Conservation (phyloP, 1,140 invertebrate genomes). For the Bombus impatiens region DNA sequence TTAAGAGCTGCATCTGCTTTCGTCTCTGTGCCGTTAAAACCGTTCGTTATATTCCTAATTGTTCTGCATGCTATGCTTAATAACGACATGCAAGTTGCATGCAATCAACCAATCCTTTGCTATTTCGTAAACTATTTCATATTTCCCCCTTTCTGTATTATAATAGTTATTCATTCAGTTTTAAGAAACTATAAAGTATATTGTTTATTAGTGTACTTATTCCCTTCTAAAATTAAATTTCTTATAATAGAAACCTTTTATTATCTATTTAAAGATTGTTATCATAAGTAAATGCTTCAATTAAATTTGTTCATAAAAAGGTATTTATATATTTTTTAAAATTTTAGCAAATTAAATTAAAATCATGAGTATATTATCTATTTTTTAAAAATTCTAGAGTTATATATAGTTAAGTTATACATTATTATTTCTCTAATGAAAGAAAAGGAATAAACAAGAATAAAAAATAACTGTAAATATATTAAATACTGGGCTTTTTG, state of each 20-base stretch:
- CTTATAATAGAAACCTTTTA: neutral
- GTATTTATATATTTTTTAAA: neutral
- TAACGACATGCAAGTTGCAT: slow-evolving; percentile 66
- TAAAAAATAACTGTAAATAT: neutral
- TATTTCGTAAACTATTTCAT: slow-evolving; percentile 23
- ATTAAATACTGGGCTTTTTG: neutral
- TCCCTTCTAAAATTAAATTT: neutral
- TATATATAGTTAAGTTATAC: too few species aligned
- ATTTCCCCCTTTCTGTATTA: slow-evolving; percentile 1
- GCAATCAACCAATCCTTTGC: slow-evolving; percentile 49
- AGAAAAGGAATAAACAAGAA: neutral
- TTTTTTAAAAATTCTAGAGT: neutral
- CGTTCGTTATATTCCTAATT: slow-evolving; percentile 79
- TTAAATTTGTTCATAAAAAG: neutral
- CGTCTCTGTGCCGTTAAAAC: slow-evolving; percentile 80
- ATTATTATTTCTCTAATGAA: neutral
- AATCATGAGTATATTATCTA: neutral
- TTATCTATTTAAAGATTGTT: neutral
- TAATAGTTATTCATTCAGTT: neutral
- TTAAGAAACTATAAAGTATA: neutral
- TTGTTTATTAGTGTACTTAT: neutral
- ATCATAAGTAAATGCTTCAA: neutral
- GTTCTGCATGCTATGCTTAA: slow-evolving; percentile 72
- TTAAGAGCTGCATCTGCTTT: slow-evolving; percentile 79
- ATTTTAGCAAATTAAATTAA: neutral